Evolutionary conservation across 2,888 invertebrate genomes (phyloP), one percentile per base, ranked within the genome.

Genomic region (Yponomeuta cagnagella): DNA sequence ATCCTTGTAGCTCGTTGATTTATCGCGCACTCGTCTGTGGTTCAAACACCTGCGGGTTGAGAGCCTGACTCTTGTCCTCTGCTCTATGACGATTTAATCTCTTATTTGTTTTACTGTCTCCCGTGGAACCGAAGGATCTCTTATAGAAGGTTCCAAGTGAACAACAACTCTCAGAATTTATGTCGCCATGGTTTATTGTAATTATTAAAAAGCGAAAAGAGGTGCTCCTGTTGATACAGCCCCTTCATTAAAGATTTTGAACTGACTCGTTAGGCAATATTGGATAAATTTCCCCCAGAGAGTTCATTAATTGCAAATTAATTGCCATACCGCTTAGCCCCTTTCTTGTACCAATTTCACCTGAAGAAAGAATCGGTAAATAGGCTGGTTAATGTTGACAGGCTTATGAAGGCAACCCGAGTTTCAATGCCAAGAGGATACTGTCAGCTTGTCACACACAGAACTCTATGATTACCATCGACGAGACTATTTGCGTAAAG

Each of bases 281-380:
- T 85, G 85, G 87, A 90, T 86, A 87, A 89, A 89, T 88, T 86
- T 81, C 84, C 80, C 74, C 77, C 75, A 79, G 81, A 80, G 70
- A 58, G 69, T 63, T 89, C 88, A 91, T 90, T 91, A 88, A 92
- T 91, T 82, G 89, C 85, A 78, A 80, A 85, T 89, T 92, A 90
- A 92, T 92, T 88, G 87, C 90, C 80, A 79, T 79, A 86, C 85
- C 91, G 89, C 82, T 92, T 90, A 91, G 86, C 84, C 78, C 74
- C 76, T 82, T 79, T 80, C 79, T 80, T 82, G 81, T 77, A 81
- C 82, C 84, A 79, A 75, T 75, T 77, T 58, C 15, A 58, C 52
- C 52, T 58, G 52, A 58, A 58, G 15, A 15, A 58, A 15, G 15
- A 2, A 15, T 12, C 12, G 52, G 64, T 10, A 64, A 30, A 64